Base-by-base conservation (phyloP, 2,888 invertebrate genomes). In the Euphydryas editha region DNA sequence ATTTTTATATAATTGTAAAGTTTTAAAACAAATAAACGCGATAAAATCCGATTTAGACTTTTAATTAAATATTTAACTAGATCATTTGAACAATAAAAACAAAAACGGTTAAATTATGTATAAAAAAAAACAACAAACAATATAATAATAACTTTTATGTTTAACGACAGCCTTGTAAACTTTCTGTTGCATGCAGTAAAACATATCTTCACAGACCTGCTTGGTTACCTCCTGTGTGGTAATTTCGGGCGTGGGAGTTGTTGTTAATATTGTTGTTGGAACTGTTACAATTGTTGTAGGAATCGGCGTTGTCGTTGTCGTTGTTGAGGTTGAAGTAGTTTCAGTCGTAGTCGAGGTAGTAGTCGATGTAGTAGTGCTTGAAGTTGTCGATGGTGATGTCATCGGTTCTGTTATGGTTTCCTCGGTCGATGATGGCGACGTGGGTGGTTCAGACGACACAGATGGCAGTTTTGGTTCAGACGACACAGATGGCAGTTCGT, bases 211-310 rank as follows among this genome's bases (percentile, higher is more conserved):
- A 71, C 87, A 77, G 83, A 90, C 90, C 90, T 90, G 87, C 68
- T 81, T 81, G 44, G 88, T 89, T 71, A 88, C 84, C 63, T 90
- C 89, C 75, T 84, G 82, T 46, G 84, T 75, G 36, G 86, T 87
- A 2, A 85, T 86, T 73, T 87, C 88, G 30, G 87, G 81, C 21
- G 76, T 70, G 11, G 84, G 77, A 54, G 83, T 83, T 15, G 85
- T 88, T 10, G 83, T 86, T 10, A 44, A 44, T 44, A 44, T 44
- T n/a, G 42, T 72, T 20, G 73, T 59, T 4, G 81, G 75, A 57
- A 78, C 66, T 7, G 80, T 73, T 18, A 73, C 72, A 36, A 78
- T 70, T 59, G 76, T 76, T 6, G 74, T 59, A 5, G 81, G 75
- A 58, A 78, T 66, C 8, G 80, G 73, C 17, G 74, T 72, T 44